Evolutionary conservation across 2,797 vertebrate genomes (phyloP).

Genomic region (Helicolenus hilgendorfi): DNA sequence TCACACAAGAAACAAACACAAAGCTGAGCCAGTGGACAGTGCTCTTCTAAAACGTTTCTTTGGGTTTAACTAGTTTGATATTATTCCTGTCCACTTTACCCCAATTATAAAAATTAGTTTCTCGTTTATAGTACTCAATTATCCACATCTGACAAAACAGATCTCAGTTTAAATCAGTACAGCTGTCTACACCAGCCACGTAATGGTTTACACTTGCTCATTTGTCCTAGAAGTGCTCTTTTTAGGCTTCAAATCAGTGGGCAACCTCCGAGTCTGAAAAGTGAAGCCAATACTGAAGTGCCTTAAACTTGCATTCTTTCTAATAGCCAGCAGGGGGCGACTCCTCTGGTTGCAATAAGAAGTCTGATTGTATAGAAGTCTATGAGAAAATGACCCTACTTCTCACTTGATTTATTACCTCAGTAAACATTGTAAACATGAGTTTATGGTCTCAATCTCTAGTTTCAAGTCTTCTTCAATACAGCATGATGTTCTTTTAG

Average conservation of each 20-base stretch:
- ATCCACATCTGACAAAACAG: background rate
- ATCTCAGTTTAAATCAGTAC: background rate
- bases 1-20: background rate
- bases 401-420: too few relatives aligned
- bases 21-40: background rate
- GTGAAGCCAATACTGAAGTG: too few relatives aligned
- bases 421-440: too few relatives aligned
- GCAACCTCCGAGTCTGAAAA: too few relatives aligned
- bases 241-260: background rate
- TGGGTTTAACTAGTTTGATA: background rate
- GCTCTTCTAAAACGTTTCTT: background rate
- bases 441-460: too few relatives aligned
- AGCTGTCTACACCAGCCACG: background rate
- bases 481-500: background rate
- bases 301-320: too few relatives aligned
- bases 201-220: background rate
- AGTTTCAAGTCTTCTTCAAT: background rate
- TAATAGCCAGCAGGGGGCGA: too few relatives aligned
- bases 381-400: too few relatives aligned
- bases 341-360: too few relatives aligned
- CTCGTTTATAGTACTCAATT: background rate
- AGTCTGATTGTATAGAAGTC: too few relatives aligned
- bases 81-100: background rate
- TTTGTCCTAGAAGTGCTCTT: background rate
- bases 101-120: background rate